phyloP scores from a whole-genome alignment of 2,797 vertebrate species.

The Channallabes apus region DNA sequence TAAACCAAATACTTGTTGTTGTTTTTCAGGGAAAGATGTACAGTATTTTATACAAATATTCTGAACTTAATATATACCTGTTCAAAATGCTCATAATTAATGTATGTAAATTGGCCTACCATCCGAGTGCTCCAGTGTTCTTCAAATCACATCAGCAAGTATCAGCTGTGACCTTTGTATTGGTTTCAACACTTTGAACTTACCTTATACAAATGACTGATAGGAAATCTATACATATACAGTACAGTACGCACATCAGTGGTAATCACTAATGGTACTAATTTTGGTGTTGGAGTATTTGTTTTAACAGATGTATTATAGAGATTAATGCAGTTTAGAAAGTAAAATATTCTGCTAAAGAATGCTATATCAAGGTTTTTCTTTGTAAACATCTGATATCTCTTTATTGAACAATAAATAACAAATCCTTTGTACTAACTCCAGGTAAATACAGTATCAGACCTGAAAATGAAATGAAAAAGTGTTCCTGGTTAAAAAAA shows the following conservation, averaged over 20 bases:
- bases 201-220: conserved; percentile 10
- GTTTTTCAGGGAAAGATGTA: no score
- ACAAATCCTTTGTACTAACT: not conserved
- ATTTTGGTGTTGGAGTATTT: not conserved
- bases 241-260: not conserved
- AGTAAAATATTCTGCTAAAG: not conserved
- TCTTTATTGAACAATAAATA: conserved; percentile 8
- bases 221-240: not conserved
- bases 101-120: not conserved
- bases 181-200: conserved; percentile 23
- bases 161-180: conserved; percentile 6
- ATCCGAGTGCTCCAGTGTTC: not conserved
- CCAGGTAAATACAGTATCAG: conserved; percentile 8
- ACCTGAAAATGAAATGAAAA: conserved; percentile 19
- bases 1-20: no score
- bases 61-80: no score
- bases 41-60: no score
- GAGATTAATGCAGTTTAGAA: not conserved
- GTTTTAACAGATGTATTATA: not conserved
- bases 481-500: not conserved
- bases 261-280: conserved; percentile 19
- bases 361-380: not conserved
- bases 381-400: not conserved
- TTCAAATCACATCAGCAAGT: conserved; percentile 19
- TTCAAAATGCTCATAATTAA: no score